These are phyloP conservation scores for Epistrophe grossulariae DNA, from an alignment of 2,888 invertebrate genomes.

Conservation along the genomic window DNA sequence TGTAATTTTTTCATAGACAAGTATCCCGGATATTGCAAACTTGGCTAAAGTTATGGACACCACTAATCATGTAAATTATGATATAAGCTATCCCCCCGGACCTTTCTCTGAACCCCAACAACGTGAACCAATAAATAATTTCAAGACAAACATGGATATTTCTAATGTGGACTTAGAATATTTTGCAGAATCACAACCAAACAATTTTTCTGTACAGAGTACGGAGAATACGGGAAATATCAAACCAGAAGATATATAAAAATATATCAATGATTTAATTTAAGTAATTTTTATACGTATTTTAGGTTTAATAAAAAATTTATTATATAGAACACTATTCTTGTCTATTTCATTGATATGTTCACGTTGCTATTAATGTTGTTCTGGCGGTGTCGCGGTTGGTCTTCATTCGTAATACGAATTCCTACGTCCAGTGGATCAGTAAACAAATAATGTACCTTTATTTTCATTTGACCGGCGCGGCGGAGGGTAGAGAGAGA, in stretches of 20 bases:
- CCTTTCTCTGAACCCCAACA: background rate
- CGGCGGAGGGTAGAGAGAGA: too few relatives aligned
- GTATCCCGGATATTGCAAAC: constrained; percentile 2
- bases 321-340: background rate
- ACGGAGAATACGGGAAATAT: background rate
- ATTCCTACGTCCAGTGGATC: too few relatives aligned
- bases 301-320: background rate
- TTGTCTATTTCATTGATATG: background rate
- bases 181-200: background rate
- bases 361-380: background rate
- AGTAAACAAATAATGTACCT: too few relatives aligned
- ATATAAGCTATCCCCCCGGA: background rate
- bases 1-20: background rate
- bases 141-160: background rate
- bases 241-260: background rate
- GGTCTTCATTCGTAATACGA: too few relatives aligned
- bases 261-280: background rate
- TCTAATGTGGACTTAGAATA: background rate
- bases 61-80: background rate
- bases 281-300: too few relatives aligned
- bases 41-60: background rate
- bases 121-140: background rate
- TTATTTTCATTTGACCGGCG: too few relatives aligned
- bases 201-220: background rate
- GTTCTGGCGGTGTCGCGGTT: too few relatives aligned